Conservation (phyloP, 2,113 vertebrate genomes). For the Pomatostomus ruficeps region DNA sequence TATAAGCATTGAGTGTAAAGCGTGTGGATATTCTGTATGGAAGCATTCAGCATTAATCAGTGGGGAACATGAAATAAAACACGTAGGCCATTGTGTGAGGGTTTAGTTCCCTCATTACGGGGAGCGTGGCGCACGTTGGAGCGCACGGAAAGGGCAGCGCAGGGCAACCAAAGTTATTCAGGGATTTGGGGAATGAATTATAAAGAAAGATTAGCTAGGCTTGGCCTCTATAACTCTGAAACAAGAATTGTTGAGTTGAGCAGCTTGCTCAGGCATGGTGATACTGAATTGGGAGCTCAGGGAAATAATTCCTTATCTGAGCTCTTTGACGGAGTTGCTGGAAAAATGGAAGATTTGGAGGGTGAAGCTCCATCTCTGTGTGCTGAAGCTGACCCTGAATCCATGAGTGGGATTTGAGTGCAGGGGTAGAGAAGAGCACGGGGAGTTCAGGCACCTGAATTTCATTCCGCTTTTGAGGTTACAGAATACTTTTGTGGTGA, state of each 20-base stretch:
- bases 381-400: not conserved
- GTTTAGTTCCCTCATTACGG: conserved; percentile 11
- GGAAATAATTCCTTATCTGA: not conserved
- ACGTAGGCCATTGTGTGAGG: conserved; percentile 24
- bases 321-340: not conserved
- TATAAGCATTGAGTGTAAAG: conserved; percentile 1
- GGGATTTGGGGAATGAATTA: conserved; percentile 50
- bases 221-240: conserved; percentile 40
- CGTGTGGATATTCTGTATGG: not conserved
- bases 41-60: conserved; percentile 29
- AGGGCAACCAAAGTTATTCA: conserved; percentile 33
- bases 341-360: not conserved
- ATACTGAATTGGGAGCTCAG: not conserved
- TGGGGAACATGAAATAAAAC: not conserved
- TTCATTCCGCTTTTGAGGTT: not conserved
- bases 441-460: not conserved
- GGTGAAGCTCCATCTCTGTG: rapidly evolving
- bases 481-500: not conserved
- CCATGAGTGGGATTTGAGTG: not conserved
- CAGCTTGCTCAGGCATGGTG: not conserved
- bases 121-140: not conserved
- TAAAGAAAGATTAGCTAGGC: conserved; percentile 45
- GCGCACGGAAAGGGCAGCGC: not conserved
- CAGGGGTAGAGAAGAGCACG: not conserved
- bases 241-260: conserved; percentile 26